A percentile compares a stretch with the other conserved stretches of the same genome.
Conservation (phyloP, 2,113 vertebrate genomes). For the Oreotrochilus melanogaster region DNA sequence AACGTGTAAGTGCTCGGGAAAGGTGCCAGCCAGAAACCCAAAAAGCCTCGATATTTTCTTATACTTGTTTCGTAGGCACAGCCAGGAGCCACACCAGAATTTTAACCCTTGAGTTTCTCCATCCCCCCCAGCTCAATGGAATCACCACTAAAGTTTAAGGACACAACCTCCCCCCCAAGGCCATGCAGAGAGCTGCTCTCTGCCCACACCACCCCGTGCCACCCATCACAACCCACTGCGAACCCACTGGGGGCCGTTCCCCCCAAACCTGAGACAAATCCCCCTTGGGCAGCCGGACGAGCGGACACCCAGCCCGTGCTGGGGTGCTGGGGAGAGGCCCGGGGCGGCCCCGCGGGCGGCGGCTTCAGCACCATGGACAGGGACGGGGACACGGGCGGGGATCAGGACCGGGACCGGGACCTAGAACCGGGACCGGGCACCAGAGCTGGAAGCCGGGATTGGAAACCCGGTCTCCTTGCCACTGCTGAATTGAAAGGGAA, state of each 20-base stretch:
- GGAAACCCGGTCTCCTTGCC: no score
- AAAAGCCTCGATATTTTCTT: background rate
- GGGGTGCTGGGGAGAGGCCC: rapidly evolving
- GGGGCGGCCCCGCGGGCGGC: background rate
- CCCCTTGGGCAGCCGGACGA: rapidly evolving
- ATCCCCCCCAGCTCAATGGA: background rate
- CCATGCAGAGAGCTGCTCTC: rapidly evolving
- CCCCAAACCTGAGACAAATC: no score
- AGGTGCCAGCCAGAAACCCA: background rate
- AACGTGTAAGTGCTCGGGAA: background rate
- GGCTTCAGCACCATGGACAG: slow-evolving; percentile 68
- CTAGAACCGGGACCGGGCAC: no score
- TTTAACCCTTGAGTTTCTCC: background rate
- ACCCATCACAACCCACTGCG: rapidly evolving
- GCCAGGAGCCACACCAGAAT: no score
- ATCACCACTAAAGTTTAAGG: background rate
- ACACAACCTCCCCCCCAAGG: background rate
- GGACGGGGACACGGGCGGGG: background rate
- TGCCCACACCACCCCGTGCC: rapidly evolving
- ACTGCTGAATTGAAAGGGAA: no score
- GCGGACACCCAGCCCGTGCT: rapidly evolving
- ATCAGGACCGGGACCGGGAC: no score
- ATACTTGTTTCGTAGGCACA: background rate
- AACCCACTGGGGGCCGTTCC: rapidly evolving
- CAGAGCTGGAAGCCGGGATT: no score